Percentiles rank a stretch among this genome's conserved stretches.
Evolutionary conservation across 2,113 vertebrate genomes (phyloP).

Genomic region (Alces alces): DNA sequence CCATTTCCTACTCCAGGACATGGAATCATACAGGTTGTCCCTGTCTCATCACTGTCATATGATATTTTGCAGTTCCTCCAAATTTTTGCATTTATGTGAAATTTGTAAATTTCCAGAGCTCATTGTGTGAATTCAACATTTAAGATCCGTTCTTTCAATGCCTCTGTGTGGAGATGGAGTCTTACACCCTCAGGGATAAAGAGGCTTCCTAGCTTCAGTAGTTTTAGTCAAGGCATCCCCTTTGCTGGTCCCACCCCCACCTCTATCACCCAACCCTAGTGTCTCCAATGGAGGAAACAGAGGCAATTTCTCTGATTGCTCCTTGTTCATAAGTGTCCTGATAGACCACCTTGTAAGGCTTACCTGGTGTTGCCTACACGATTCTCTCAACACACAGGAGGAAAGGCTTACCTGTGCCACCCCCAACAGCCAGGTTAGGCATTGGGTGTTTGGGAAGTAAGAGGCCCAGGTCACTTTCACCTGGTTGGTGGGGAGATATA

Average conservation of each 20-base stretch:
- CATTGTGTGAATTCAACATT: background rate
- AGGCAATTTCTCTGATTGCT: background rate
- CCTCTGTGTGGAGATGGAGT: background rate
- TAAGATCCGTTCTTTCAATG: background rate
- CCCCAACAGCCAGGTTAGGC: rapidly evolving
- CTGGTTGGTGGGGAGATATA: rapidly evolving
- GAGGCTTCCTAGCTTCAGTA: too few relatives aligned
- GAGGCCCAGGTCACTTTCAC: background rate
- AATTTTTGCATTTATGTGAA: background rate
- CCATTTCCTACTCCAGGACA: background rate
- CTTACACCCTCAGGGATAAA: background rate
- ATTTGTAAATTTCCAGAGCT: background rate
- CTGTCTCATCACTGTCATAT: background rate
- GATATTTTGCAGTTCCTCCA: background rate
- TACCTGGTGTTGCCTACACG: background rate
- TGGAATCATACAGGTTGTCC: background rate
- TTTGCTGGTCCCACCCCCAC: background rate
- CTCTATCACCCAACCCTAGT: rapidly evolving
- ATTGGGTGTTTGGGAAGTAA: background rate
- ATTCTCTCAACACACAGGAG: background rate
- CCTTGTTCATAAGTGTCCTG: background rate
- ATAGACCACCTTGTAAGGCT: too few relatives aligned
- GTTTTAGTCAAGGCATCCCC: too few relatives aligned
- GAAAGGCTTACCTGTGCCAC: background rate
- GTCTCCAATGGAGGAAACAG: background rate